Evolutionary conservation across 2,113 vertebrate species (phyloP).

Genomic region (Orthonyx spaldingii): DNA sequence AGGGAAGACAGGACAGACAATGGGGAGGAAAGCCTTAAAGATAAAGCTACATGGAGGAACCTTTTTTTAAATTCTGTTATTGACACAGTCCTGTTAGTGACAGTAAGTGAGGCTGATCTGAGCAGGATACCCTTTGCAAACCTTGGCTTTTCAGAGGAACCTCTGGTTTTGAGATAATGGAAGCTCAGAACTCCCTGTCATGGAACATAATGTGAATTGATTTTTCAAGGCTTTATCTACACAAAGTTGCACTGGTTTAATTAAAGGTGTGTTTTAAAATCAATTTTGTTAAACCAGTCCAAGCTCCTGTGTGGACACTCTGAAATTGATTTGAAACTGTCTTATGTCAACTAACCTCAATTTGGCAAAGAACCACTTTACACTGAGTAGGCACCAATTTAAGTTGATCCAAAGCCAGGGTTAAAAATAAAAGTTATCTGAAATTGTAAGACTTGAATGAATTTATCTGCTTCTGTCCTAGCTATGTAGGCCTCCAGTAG

Average conservation of each 20-base stretch:
- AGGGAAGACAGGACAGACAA: background rate
- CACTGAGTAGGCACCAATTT: background rate
- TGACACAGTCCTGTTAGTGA: background rate
- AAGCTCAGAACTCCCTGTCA: constrained; percentile 39
- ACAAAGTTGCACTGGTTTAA: constrained; percentile 19
- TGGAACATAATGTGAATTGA: constrained; percentile 49
- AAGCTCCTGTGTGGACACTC: constrained; percentile 11
- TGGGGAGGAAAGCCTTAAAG: background rate
- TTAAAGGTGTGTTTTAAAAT: constrained; percentile 54
- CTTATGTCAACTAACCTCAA: constrained; percentile 11
- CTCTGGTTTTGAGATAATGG: constrained; percentile 40
- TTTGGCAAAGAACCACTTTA: background rate
- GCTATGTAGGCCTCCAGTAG: background rate
- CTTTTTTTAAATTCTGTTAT: background rate
- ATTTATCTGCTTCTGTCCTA: background rate
- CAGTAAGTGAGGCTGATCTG: background rate
- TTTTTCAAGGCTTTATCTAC: constrained; percentile 45
- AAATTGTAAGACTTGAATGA: background rate
- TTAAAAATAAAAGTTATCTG: background rate
- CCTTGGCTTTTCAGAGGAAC: constrained; percentile 17
- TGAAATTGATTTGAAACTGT: constrained; percentile 12
- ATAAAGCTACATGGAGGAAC: background rate
- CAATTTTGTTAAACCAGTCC: constrained; percentile 43
- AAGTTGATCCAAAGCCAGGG: background rate
- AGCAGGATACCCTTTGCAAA: constrained; percentile 1